Conservation (phyloP, 2,113 vertebrate species). For the Sula dactylatra region DNA sequence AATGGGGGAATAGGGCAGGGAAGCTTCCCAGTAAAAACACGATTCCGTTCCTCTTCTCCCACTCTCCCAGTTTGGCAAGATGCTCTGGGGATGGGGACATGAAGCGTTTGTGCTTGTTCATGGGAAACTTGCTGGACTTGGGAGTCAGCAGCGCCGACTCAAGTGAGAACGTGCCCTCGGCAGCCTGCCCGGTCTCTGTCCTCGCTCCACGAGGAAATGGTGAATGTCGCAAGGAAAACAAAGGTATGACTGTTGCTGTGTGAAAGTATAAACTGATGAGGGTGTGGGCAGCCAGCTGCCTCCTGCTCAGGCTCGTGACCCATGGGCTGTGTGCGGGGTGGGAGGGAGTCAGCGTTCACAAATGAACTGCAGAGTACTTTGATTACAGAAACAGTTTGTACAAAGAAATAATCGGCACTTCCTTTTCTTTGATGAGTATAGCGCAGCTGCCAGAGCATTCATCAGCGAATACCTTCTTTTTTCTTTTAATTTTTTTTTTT, state of each 20-base stretch:
- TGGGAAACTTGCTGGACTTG: not conserved
- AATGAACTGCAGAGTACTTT: not conserved
- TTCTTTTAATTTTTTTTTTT: not conserved
- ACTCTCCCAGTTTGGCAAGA: not conserved
- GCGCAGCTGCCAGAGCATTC: not conserved
- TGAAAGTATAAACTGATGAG: slow-evolving; percentile 5
- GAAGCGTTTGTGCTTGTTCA: fast-evolving
- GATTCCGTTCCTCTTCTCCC: not conserved
- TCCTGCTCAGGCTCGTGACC: not conserved
- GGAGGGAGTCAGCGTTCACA: not conserved
- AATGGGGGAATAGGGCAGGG: too few species aligned
- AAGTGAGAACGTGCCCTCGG: not conserved
- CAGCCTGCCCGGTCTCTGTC: not conserved
- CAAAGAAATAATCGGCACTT: not conserved
- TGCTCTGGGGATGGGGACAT: not conserved
- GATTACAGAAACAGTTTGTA: not conserved
- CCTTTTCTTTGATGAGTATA: not conserved
- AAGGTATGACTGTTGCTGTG: not conserved
- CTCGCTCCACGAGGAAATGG: not conserved
- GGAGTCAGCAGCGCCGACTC: fast-evolving
- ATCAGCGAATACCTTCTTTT: not conserved
- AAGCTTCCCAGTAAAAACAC: not conserved
- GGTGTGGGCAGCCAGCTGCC: slow-evolving; percentile 16
- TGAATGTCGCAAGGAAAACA: not conserved
- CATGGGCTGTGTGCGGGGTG: not conserved